These are phyloP conservation scores for Hedychridium roseum DNA, from an alignment of 2,888 invertebrate species.

Conservation along the genomic window DNA sequence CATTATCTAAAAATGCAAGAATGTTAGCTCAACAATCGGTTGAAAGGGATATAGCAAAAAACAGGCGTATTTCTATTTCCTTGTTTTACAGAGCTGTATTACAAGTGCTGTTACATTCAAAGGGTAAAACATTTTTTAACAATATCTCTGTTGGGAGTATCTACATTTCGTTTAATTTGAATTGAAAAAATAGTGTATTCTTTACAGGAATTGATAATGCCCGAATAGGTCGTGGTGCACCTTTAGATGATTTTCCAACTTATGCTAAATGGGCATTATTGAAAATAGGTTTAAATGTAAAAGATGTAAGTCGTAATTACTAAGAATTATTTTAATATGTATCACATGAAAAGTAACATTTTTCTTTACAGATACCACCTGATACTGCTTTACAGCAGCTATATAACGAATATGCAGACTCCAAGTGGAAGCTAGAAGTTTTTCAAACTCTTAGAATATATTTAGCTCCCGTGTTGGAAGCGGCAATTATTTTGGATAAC, in stretches of 20 bases:
- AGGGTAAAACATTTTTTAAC: slow-evolving; percentile 42
- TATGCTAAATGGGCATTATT: slow-evolving; percentile 76
- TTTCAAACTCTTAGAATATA: slow-evolving; percentile 82
- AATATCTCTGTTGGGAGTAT: too few species aligned
- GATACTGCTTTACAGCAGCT: slow-evolving; percentile 62
- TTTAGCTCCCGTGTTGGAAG: slow-evolving; percentile 83
- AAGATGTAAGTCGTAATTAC: slow-evolving; percentile 57
- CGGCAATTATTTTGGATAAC: slow-evolving; percentile 83
- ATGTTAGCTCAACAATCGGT: slow-evolving; percentile 88
- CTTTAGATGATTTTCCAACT: slow-evolving; percentile 71
- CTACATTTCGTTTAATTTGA: slow-evolving; percentile 3
- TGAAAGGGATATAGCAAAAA: slow-evolving; percentile 72
- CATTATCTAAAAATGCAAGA: slow-evolving; percentile 71
- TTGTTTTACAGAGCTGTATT: slow-evolving; percentile 81
- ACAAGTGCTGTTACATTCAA: slow-evolving; percentile 66
- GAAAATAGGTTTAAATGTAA: slow-evolving; percentile 68
- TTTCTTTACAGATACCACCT: slow-evolving; percentile 56
- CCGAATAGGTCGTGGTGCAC: slow-evolving; percentile 72
- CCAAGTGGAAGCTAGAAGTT: slow-evolving; percentile 71
- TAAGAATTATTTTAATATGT: slow-evolving; percentile 1
- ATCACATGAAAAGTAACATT: background rate
- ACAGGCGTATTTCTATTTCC: slow-evolving; percentile 70
- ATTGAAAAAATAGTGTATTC: slow-evolving; percentile 5
- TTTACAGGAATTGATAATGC: slow-evolving; percentile 62
- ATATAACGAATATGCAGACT: slow-evolving; percentile 58